Evolutionary conservation across 2,113 vertebrate genomes (phyloP).

Genomic region (Cygnus buccinator): DNA sequence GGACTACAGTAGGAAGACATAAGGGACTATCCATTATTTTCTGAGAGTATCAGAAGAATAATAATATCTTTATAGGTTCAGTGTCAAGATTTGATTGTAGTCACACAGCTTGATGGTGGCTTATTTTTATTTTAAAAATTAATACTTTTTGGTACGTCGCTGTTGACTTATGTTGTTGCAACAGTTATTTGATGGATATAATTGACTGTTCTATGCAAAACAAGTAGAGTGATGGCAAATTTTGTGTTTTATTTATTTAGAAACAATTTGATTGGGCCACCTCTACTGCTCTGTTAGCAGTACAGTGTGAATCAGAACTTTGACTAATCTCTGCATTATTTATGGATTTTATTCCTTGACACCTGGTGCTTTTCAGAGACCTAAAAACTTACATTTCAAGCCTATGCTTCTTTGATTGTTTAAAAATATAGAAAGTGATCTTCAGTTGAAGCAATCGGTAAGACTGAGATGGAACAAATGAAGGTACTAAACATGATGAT

Average conservation of each 20-base stretch:
- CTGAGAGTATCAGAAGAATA: not conserved
- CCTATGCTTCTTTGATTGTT: not conserved
- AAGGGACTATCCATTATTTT: not conserved
- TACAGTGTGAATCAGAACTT: not conserved
- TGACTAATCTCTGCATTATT: not conserved
- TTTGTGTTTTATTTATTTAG: conserved; percentile 19
- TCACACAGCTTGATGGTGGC: not conserved
- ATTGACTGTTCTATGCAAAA: not conserved
- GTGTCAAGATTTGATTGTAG: not conserved
- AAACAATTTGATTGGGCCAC: not conserved
- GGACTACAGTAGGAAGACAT: not conserved
- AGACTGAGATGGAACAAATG: not conserved
- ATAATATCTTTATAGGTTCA: not conserved
- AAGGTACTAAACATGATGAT: not conserved
- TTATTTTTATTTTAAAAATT: not conserved
- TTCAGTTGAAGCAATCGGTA: not conserved
- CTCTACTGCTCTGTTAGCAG: conserved; percentile 6
- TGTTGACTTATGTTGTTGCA: not conserved
- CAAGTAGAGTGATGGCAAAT: not conserved
- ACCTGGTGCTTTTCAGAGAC: not conserved
- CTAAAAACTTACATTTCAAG: not conserved
- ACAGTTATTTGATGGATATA: not conserved
- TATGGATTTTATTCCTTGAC: not conserved
- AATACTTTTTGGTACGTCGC: not conserved
- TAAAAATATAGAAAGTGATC: not conserved